Base-by-base conservation (phyloP, 1,140 invertebrate species). In the Trichomalopsis sarcophagae region DNA sequence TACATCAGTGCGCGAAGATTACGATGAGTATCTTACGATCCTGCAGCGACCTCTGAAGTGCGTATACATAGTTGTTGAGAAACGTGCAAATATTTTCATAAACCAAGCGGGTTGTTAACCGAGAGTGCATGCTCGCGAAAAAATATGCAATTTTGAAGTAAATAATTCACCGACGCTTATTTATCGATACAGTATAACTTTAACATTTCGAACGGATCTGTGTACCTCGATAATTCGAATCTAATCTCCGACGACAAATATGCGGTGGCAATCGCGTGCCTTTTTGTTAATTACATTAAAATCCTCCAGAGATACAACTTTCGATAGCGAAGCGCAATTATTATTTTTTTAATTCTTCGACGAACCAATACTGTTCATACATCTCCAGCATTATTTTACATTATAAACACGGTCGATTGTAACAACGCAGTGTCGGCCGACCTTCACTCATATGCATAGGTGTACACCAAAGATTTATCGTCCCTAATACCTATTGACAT, bases 401-500 rank as follows among this genome's bases (percentile, higher is more conserved):
- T 50, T 50, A 50, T 50, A 9, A 50, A 50, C 13, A 14, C 47
- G 47, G 5, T 36, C 27, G 27, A 27, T 17, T 14, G 14, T 17
- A 17, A 50, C 47, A 17, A 50, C 47, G 47, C 14, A 50, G 47
- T 50, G 14, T 27, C 10, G n/a, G 62, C 55, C 74, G 40, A 50
- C 17, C 44, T 74, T 50, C 73, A n/a, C 27, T 62, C 23, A 10
- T 4, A 50, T 17, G 3, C 14, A 62, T n/a, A n/a, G 3, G 17
- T 21, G 3, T 21, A 62, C n/a, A 62, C 23, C 66, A 47, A 81
- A 84, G 44, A 84, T 84, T 81, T 81, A 84, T 84, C 36, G 68
- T 71, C 77, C 36, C 77, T 84, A 84, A 80, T 74, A 74, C 44
- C 69, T 84, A 81, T 84, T 84, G 77, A 84, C 77, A 80, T 80